Evolutionary conservation across 1,140 invertebrate species (phyloP).

Genomic region (Belonocnema kinseyi): DNA sequence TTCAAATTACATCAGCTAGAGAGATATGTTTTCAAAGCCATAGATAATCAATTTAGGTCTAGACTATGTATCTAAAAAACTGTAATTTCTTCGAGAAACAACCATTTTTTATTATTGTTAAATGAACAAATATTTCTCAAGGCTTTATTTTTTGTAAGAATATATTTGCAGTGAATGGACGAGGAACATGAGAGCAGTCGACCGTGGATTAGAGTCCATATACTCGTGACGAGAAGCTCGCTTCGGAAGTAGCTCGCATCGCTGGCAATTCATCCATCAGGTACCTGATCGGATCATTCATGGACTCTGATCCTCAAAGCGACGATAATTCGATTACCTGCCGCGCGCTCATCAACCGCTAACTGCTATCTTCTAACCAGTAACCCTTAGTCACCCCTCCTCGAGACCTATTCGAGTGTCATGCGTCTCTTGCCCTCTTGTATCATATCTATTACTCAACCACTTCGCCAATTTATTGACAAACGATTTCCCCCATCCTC

Average conservation of each 20-base stretch:
- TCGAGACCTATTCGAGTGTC: slow-evolving; percentile 20
- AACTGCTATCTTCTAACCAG: slow-evolving; percentile 62
- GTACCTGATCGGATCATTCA: slow-evolving; percentile 74
- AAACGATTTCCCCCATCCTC: neutral
- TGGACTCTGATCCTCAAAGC: slow-evolving; percentile 75
- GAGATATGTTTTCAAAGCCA: too few relatives aligned
- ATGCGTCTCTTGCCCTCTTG: slow-evolving; percentile 19
- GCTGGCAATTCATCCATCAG: slow-evolving; percentile 71
- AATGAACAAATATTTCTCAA: neutral
- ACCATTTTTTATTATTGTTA: too few relatives aligned
- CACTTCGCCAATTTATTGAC: slow-evolving; percentile 37
- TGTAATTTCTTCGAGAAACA: too few relatives aligned
- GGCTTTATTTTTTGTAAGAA: neutral
- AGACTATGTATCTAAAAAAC: too few relatives aligned
- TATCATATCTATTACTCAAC: slow-evolving; percentile 41
- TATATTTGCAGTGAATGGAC: slow-evolving; percentile 35
- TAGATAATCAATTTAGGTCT: too few relatives aligned
- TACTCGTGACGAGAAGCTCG: slow-evolving; percentile 56
- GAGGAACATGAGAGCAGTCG: slow-evolving; percentile 43
- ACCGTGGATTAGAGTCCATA: slow-evolving; percentile 54
- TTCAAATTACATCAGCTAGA: too few relatives aligned
- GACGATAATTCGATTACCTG: slow-evolving; percentile 75
- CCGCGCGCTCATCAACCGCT: slow-evolving; percentile 72
- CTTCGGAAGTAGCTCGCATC: slow-evolving; percentile 72
- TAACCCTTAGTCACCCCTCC: slow-evolving; percentile 48